These are phyloP conservation scores for Sinella curviseta DNA, from an alignment of 1,140 invertebrate species.

Conservation along the genomic window DNA sequence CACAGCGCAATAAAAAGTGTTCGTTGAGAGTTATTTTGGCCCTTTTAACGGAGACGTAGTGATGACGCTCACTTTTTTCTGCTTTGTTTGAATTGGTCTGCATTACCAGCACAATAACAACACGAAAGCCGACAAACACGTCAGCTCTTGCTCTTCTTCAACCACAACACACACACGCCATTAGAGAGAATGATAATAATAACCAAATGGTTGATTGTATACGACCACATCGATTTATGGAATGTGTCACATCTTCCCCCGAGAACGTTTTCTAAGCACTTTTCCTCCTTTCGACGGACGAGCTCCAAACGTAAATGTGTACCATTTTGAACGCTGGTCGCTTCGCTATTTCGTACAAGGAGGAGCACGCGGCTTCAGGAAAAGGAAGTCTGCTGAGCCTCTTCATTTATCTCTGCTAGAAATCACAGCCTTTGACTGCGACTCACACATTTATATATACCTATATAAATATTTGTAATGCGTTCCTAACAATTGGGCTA, in stretches of 20 bases:
- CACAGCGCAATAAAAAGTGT: not conserved
- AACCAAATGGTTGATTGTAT: not conserved
- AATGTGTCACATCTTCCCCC: not conserved
- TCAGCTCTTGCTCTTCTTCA: too few species aligned
- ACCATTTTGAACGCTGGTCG: too few species aligned
- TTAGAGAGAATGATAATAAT: not conserved
- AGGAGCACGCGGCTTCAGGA: too few species aligned
- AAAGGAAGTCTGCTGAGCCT: not conserved
- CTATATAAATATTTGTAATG: too few species aligned
- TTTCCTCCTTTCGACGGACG: not conserved
- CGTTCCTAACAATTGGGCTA: too few species aligned
- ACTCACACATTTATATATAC: too few species aligned
- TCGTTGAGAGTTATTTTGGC: not conserved
- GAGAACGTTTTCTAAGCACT: not conserved
- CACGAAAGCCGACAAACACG: too few species aligned
- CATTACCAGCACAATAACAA: too few species aligned
- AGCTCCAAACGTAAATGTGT: too few species aligned
- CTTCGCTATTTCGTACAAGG: too few species aligned
- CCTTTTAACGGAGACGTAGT: too few species aligned
- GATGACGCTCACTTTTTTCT: not conserved
- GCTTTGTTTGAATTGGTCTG: not conserved
- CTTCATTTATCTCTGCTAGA: not conserved
- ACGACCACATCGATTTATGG: not conserved
- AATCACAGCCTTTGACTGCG: not conserved
- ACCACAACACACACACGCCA: not conserved